Conservation (phyloP, 1,140 invertebrate genomes). For the Eupristina koningsbergeri region DNA sequence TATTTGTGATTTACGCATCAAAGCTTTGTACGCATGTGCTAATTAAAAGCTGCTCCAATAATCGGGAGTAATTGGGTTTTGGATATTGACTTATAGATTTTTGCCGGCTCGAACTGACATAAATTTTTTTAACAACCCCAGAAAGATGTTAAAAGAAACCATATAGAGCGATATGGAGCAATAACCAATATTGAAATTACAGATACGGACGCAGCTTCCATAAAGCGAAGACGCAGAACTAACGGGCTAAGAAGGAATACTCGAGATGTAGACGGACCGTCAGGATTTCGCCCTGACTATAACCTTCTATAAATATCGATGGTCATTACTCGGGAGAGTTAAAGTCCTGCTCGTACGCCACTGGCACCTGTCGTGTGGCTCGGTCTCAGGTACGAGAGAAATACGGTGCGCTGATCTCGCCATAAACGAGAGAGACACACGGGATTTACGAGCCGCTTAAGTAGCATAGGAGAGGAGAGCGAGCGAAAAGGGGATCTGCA, state of each 20-base stretch:
- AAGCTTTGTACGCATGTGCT: too few species aligned
- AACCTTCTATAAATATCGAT: conserved; percentile 65
- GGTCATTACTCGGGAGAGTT: conserved; percentile 58
- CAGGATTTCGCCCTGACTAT: conserved; percentile 34
- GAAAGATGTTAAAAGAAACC: background rate
- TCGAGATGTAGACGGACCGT: background rate
- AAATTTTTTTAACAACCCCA: too few species aligned
- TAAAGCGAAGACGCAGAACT: background rate
- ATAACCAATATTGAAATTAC: background rate
- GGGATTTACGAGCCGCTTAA: conserved; percentile 50
- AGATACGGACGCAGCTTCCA: background rate
- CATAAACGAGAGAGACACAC: conserved; percentile 49
- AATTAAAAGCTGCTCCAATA: too few species aligned
- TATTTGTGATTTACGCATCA: too few species aligned
- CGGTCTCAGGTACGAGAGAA: conserved; percentile 14
- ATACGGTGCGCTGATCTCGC: conserved; percentile 40
- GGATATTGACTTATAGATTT: too few species aligned
- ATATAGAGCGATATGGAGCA: too few species aligned
- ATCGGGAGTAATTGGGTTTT: too few species aligned
- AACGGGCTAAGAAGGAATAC: background rate
- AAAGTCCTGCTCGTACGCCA: conserved; percentile 58
- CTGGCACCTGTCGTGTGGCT: conserved; percentile 71
- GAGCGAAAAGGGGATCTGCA: background rate
- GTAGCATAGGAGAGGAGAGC: conserved; percentile 30
- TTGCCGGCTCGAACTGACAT: too few species aligned